Base-by-base conservation (phyloP, 2,113 vertebrate species). In the Istiophorus platypterus region DNA sequence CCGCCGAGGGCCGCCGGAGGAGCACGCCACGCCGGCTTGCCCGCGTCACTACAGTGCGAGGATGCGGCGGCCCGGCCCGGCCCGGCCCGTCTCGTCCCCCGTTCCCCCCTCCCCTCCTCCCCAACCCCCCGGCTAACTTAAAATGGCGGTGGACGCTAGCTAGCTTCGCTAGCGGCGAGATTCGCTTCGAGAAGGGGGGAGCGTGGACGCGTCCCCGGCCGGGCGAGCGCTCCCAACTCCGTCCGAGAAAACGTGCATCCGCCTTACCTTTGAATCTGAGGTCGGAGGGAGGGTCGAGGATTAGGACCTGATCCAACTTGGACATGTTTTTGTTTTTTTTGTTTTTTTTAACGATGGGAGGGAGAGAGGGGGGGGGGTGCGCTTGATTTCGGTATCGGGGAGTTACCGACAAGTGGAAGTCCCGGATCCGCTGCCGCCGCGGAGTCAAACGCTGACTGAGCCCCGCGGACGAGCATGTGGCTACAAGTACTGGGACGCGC, bases 241-340 rank as follows among this genome's bases (percentile, higher is more conserved):
- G n/a, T 22, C 15, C 20, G 18, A 20, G 7, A 59, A 9, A 9
- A 17, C 45, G 11, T 47, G 11, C 29, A 12, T 42, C 29, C 54
- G 58, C 94, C 91, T 93, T 93, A 98, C 97, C 97, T 98, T 96
- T 98, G 89, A 98, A 99, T 95, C 92, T 97, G 91, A 99, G 97
- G 93, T 99, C 97, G 89, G 80, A 93, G 77, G 97, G 95, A 80
- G 97, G 97, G 87, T 99, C 97, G 42, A 98, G 97, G 41, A 98
- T 78, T 72, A 99, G 94, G 78, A 98, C 80, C 94, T 99, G 97
- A 88, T 98, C 97, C 95, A 97, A 94, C 94, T 98, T 98, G 75
- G 97, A 96, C 97, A 99, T 97, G 86, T 95, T 95, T 97, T 87
- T 34, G 3, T 95, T 95, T 20, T 42, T 34, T 34, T 34, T 34